These are phyloP conservation scores for Netelia inedita DNA, from an alignment of 2,888 invertebrate species.

Conservation along the genomic window DNA sequence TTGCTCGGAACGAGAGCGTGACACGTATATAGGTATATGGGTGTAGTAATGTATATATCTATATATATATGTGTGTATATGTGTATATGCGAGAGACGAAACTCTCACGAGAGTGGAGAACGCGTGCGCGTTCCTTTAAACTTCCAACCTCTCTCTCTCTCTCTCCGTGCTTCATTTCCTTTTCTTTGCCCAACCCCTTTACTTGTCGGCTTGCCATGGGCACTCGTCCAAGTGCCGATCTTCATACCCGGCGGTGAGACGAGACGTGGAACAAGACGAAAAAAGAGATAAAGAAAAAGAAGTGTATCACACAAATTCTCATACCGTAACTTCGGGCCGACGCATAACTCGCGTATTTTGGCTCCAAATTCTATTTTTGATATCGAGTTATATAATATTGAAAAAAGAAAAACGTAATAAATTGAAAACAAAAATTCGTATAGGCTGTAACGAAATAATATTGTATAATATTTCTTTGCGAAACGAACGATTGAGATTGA, in stretches of 20 bases:
- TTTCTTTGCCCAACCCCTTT: constrained; percentile 24
- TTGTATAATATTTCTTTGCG: too few relatives aligned
- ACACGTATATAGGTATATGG: not conserved
- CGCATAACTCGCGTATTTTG: constrained; percentile 10
- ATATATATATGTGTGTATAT: constrained; percentile 7
- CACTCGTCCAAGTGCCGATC: constrained; percentile 56
- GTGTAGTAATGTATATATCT: not conserved
- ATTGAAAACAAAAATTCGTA: not conserved
- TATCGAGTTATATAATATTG: not conserved
- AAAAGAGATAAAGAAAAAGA: constrained; percentile 5
- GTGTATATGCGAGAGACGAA: constrained; percentile 8
- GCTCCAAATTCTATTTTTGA: not conserved
- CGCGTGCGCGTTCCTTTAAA: constrained; percentile 71
- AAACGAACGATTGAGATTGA: too few relatives aligned
- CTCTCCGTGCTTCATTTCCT: not conserved
- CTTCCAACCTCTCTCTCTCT: constrained; percentile 59
- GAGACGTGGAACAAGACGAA: constrained; percentile 2
- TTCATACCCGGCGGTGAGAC: constrained; percentile 6
- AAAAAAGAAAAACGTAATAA: not conserved
- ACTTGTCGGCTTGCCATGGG: constrained; percentile 43
- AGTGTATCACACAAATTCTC: constrained; percentile 11
- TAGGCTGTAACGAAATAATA: too few relatives aligned
- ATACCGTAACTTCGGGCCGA: constrained; percentile 9
- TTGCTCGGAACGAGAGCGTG: constrained; percentile 12
- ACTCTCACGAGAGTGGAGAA: constrained; percentile 13